phyloP scores from a whole-genome alignment of 2,888 invertebrate genomes.

The Acronicta leporina region DNA sequence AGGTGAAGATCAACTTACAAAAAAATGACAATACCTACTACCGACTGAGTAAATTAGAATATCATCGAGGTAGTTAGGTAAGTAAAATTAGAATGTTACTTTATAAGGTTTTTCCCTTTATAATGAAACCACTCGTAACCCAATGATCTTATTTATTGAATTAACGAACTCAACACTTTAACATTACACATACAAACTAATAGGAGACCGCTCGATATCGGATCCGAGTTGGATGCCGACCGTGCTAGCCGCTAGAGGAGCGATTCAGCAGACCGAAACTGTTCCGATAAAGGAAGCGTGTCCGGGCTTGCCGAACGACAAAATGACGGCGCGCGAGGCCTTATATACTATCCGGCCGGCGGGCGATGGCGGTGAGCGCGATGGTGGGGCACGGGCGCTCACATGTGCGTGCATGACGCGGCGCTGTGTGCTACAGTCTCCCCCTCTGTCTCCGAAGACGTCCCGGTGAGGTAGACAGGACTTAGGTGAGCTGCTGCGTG shows the following conservation, averaged over 20 bases:
- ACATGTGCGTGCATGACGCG: no score
- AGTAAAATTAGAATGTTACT: no score
- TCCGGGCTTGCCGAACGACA: no score
- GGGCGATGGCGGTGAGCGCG: no score
- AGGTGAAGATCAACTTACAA: no score
- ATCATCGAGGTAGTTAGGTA: no score
- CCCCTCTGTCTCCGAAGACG: slow-evolving; percentile 14
- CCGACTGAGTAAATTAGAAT: no score
- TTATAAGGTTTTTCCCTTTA: background rate
- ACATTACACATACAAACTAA: background rate
- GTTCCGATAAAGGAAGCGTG: slow-evolving; percentile 3
- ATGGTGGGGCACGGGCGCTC: no score
- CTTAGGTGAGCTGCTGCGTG: slow-evolving; percentile 9
- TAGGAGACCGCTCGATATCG: slow-evolving; percentile 1
- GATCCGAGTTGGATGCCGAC: slow-evolving; percentile 6
- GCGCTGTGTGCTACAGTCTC: slow-evolving; percentile 1
- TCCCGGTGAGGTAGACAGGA: slow-evolving; percentile 13
- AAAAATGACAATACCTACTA: no score
- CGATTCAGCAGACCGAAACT: slow-evolving; percentile 7
- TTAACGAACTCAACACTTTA: background rate
- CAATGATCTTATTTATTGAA: background rate
- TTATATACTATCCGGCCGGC: no score
- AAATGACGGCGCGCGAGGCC: no score
- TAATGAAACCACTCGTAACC: slow-evolving; percentile 10
- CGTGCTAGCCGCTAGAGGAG: slow-evolving; percentile 1